Base-by-base conservation (phyloP, 2,888 invertebrate species). In the Hemicrepidius hirtus region DNA sequence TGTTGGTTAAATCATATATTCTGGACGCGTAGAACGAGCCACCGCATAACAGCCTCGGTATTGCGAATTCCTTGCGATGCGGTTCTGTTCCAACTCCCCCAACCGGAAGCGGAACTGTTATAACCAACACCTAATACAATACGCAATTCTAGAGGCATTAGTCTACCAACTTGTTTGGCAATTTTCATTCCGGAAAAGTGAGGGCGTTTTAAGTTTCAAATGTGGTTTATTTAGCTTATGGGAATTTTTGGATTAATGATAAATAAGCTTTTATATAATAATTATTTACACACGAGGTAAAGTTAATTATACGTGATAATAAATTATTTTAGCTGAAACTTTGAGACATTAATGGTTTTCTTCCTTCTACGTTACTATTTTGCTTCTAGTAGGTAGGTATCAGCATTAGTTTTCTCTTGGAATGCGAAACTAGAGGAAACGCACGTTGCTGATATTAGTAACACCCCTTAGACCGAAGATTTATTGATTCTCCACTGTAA, bases 111-210 rank as follows among this genome's bases (percentile, higher is more conserved):
- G 79, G 78, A 79, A 79, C 75, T 70, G 67, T 74, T 73, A 75
- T 76, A 76, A 75, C 73, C 77, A 75, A 71, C 77, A 77, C 78
- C 75, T 79, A 79, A 79, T 75, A 78, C 76, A 78, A 76, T 77
- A 78, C 77, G 78, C 76, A 77, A 76, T 77, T 79, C 71, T 71
- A 59, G 71, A 68, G 66, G 74, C 76, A 72, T 76, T 76, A 74
- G 74, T 73, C 75, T 71, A 71, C 76, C 77, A 77, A 77, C 77
- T 76, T 77, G 77, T 77, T 77, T 75, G 77, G 69, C 72, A 70
- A 73, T 74, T 69, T 74, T 74, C 76, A 63, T 74, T 60, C 64
- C 41, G 55, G 67, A 49, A 73, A 70, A 75, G 44, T 63, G 68
- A 55, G 68, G 68, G 74, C 41, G 68, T 59, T 63, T 74, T 71